Conservation (phyloP, 2,888 invertebrate species). For the Caenorhabditis macrosperma region DNA sequence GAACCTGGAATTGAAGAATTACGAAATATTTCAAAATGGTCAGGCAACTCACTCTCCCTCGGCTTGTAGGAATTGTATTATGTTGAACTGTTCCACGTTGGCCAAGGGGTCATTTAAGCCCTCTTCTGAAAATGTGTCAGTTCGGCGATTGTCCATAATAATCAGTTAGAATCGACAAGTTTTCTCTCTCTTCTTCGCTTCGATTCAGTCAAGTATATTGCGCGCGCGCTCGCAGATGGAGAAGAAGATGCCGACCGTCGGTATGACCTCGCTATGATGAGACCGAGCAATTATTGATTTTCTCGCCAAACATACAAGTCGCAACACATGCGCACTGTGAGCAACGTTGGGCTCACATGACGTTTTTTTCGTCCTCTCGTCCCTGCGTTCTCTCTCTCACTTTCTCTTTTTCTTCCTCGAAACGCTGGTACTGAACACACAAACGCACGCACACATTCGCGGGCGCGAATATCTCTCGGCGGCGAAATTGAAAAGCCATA, state of each 20-base stretch:
- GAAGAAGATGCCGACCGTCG: background rate
- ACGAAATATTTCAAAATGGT: background rate
- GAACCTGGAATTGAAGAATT: slow-evolving; percentile 20
- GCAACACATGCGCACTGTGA: slow-evolving; percentile 54
- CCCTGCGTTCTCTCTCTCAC: slow-evolving; percentile 25
- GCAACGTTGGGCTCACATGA: slow-evolving; percentile 31
- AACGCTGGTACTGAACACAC: slow-evolving; percentile 5
- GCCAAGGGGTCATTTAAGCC: slow-evolving; percentile 75
- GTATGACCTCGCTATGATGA: background rate
- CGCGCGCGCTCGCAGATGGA: slow-evolving; percentile 7
- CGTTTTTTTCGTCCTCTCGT: slow-evolving; percentile 35
- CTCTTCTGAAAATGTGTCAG: slow-evolving; percentile 48
- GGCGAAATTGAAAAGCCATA: slow-evolving; percentile 20
- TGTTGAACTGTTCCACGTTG: slow-evolving; percentile 77
- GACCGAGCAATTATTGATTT: slow-evolving; percentile 49
- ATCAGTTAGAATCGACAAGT: background rate
- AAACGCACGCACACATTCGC: slow-evolving; percentile 12
- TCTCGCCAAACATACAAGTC: slow-evolving; percentile 39
- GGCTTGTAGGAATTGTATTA: slow-evolving; percentile 76
- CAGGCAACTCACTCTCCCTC: slow-evolving; percentile 72
- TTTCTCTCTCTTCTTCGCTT: background rate
- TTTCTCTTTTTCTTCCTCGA: no score
- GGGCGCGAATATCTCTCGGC: background rate
- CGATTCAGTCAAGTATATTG: background rate
- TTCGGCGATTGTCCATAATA: slow-evolving; percentile 14